Percentiles rank a stretch among this genome's conserved stretches.
Evolutionary conservation across 2,797 vertebrate genomes (phyloP).

Genomic region (Melanogrammus aeglefinus): DNA sequence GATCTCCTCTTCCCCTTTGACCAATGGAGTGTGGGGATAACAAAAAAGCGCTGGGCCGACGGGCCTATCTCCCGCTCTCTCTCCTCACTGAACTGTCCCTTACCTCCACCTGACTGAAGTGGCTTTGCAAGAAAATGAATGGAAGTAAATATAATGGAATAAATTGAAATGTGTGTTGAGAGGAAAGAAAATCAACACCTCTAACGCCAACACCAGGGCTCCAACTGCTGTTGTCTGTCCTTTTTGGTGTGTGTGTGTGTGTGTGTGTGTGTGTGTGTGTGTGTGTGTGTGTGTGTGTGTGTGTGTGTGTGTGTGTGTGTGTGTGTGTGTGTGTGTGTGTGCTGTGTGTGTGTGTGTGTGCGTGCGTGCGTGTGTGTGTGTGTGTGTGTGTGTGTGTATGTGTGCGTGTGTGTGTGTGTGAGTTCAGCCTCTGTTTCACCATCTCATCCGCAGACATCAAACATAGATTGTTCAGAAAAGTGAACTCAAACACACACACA

Average conservation of each 20-base stretch:
- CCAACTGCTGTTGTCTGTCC: background rate
- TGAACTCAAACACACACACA: background rate
- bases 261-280: background rate
- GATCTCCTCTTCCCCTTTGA: background rate
- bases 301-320: no score
- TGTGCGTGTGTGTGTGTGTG: background rate
- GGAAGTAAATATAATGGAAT: background rate
- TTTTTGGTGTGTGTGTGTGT: background rate
- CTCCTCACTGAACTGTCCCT: background rate
- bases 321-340: conserved; percentile 6
- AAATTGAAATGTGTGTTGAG: background rate
- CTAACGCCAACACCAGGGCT: background rate
- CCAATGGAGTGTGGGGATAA: background rate
- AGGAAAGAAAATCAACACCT: background rate
- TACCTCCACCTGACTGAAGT: background rate
- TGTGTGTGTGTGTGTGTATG: conserved; percentile 18
- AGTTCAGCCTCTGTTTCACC: no score
- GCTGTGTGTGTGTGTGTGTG: background rate
- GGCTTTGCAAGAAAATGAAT: background rate
- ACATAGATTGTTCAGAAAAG: conserved; percentile 18
- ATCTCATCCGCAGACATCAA: background rate
- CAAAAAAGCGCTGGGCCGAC: background rate
- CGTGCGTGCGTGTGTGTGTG: conserved; percentile 1
- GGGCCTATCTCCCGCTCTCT: conserved; percentile 16
- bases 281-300: no score